Evolutionary conservation across 2,113 vertebrate species (phyloP).

Genomic region (Gasterosteus nipponicus): DNA sequence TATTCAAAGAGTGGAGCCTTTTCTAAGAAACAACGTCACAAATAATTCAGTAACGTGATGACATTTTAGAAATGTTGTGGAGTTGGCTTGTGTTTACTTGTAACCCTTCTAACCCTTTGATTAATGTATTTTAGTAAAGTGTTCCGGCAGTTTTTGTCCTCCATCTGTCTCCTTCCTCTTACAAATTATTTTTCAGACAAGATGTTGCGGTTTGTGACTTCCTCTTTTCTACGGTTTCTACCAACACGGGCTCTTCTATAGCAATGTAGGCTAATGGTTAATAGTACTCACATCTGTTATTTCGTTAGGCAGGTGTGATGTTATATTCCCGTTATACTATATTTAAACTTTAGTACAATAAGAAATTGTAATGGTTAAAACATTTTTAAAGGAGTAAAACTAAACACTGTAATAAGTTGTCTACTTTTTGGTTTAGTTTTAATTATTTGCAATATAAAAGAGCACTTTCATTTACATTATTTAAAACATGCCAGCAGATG

Average conservation of each 20-base stretch:
- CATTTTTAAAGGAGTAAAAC: neutral
- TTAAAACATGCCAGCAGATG: too few relatives aligned
- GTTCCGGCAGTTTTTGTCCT: neutral
- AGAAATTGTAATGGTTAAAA: neutral
- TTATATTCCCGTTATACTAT: neutral
- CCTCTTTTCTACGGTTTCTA: neutral
- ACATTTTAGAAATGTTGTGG: neutral
- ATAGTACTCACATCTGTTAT: neutral
- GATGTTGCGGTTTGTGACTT: conserved; percentile 15
- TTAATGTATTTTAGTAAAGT: neutral
- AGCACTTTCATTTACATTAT: neutral
- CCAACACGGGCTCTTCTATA: neutral
- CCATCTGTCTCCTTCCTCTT: neutral
- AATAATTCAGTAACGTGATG: neutral
- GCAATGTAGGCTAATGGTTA: neutral
- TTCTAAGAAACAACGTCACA: neutral
- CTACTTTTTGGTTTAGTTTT: neutral
- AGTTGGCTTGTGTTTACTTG: neutral
- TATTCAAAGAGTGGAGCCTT: neutral
- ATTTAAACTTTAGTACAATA: neutral
- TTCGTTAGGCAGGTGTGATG: neutral
- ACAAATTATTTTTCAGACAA: neutral
- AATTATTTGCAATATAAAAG: neutral
- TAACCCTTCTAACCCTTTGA: neutral
- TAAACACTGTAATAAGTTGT: neutral